phyloP scores from a whole-genome alignment of 2,797 vertebrate genomes.

The Gallinago solitaria region DNA sequence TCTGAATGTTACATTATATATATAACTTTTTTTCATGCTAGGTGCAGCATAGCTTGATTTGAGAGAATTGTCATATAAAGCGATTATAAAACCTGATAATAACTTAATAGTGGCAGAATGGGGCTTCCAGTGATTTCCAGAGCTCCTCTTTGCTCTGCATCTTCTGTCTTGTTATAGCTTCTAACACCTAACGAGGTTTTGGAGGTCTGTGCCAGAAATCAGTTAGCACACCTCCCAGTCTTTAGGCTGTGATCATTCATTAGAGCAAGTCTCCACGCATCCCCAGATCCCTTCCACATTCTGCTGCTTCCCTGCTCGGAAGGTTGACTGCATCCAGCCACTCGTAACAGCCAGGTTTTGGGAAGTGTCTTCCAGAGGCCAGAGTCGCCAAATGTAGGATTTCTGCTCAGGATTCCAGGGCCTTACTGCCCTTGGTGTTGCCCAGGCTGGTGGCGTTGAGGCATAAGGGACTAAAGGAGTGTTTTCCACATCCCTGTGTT shows the following conservation, averaged over 20 bases:
- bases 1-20: background rate
- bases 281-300: background rate
- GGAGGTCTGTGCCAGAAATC: background rate
- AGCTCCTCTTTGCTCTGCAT: background rate
- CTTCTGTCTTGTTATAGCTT: background rate
- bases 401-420: background rate
- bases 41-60: background rate
- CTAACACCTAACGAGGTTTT: fast-evolving
- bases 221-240: fast-evolving
- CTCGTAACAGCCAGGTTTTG: background rate
- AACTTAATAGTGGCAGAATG: background rate
- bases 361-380: background rate
- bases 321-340: background rate
- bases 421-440: background rate
- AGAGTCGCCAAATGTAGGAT: fast-evolving
- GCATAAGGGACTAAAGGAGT: fast-evolving
- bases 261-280: background rate
- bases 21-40: background rate
- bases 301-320: background rate
- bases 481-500: background rate
- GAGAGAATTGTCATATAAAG: background rate
- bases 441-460: background rate
- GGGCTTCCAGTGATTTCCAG: background rate
- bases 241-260: background rate
- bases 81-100: fast-evolving